phyloP scores from a whole-genome alignment of 2,113 vertebrate species.

The Pagrus major region DNA sequence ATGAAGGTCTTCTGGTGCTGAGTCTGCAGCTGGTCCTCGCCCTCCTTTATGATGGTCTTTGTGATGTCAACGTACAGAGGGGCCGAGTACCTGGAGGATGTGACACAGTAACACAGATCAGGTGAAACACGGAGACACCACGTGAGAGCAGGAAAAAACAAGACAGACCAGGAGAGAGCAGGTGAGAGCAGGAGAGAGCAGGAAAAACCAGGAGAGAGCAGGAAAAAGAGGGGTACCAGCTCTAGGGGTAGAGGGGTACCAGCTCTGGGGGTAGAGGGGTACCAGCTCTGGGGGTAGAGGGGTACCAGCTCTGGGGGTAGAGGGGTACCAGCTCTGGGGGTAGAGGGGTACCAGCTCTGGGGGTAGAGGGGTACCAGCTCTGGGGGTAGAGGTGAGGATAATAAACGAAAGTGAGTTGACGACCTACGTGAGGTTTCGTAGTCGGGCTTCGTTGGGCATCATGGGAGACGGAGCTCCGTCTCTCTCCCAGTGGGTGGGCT shows the following conservation, averaged over 20 bases:
- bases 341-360: too few relatives aligned
- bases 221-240: too few relatives aligned
- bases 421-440: conserved; percentile 95
- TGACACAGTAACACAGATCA: neutral
- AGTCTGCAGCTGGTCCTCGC: conserved; percentile 96
- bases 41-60: conserved; percentile 98
- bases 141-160: neutral
- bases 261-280: too few relatives aligned
- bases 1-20: conserved; percentile 99
- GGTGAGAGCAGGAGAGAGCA: neutral
- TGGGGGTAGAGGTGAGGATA: too few relatives aligned
- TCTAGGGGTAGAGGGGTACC: too few relatives aligned
- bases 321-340: too few relatives aligned
- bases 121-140: neutral
- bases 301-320: too few relatives aligned
- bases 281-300: too few relatives aligned
- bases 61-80: conserved; percentile 99
- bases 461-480: conserved; percentile 98
- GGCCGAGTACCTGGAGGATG: conserved; percentile 91
- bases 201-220: too few relatives aligned
- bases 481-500: conserved; percentile 98
- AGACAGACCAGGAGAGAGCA: neutral
- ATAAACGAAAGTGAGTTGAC: neutral
- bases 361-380: too few relatives aligned
- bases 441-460: conserved; percentile 98